A percentile compares a stretch with the other conserved stretches of the same genome.
These are phyloP conservation scores for Sapayoa aenigma DNA, from an alignment of 2,113 vertebrate genomes.

Conservation along the genomic window DNA sequence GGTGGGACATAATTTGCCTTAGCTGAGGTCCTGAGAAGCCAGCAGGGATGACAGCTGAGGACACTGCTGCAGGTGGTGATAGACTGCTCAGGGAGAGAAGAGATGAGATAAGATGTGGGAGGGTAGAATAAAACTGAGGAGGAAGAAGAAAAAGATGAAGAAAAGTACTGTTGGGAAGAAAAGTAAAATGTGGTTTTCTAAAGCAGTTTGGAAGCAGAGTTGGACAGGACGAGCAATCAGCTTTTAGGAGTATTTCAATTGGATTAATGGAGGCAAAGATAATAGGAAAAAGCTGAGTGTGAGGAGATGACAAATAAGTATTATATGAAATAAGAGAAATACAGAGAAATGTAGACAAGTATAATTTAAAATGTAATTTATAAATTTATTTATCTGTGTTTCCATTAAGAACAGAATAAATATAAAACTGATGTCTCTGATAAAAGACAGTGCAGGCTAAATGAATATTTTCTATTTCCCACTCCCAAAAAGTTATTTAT, in stretches of 20 bases:
- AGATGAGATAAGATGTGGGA: neutral
- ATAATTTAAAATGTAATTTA: neutral
- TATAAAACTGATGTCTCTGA: neutral
- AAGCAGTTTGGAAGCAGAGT: neutral
- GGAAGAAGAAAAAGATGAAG: neutral
- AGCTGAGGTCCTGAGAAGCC: accelerated
- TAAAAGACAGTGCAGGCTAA: neutral
- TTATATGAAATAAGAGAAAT: neutral
- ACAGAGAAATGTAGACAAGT: neutral
- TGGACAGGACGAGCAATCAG: neutral
- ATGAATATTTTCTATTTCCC: neutral
- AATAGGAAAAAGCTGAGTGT: neutral
- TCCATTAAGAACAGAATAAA: neutral
- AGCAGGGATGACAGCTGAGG: neutral
- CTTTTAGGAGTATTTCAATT: neutral
- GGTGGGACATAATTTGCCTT: neutral
- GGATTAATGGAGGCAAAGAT: neutral
- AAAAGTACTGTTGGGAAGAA: neutral
- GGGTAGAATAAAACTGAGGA: accelerated
- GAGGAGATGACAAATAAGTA: neutral
- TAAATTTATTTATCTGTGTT: neutral
- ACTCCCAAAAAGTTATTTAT: neutral
- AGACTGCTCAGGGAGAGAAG: neutral
- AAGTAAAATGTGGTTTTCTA: neutral
- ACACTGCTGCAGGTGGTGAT: neutral